A percentile compares a stretch with the other conserved stretches of the same genome.
Conservation (phyloP, 2,888 invertebrate species). For the Mythimna vitellina region DNA sequence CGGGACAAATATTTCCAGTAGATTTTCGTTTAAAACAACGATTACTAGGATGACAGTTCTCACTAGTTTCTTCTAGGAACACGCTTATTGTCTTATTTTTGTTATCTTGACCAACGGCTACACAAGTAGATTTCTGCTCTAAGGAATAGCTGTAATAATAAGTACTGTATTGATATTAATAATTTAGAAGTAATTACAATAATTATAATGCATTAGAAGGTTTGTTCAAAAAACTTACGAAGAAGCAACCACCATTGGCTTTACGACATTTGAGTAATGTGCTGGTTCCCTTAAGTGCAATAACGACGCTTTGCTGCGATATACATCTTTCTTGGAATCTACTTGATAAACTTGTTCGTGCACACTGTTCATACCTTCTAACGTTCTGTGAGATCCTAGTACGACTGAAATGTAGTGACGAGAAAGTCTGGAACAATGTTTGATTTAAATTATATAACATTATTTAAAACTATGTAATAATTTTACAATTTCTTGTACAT, state of each 20-base stretch:
- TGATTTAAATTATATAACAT: background rate
- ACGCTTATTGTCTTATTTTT: conserved; percentile 88
- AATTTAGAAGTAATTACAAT: background rate
- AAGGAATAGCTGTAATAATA: conserved; percentile 74
- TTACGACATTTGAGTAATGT: conserved; percentile 91
- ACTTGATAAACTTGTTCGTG: conserved; percentile 93
- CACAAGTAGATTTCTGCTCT: conserved; percentile 88
- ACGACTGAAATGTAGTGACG: conserved; percentile 91
- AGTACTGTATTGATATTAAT: conserved; percentile 24
- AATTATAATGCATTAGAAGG: background rate
- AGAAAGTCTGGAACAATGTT: conserved; percentile 83
- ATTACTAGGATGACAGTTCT: conserved; percentile 87
- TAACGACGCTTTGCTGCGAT: conserved; percentile 91
- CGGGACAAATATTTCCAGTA: conserved; percentile 80
- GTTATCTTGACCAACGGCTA: conserved; percentile 91
- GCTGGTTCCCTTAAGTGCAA: conserved; percentile 91
- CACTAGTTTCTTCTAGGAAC: conserved; percentile 84
- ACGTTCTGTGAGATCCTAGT: conserved; percentile 92
- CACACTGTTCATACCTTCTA: conserved; percentile 91
- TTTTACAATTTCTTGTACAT: background rate
- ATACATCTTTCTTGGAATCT: conserved; percentile 90
- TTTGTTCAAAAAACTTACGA: conserved; percentile 78
- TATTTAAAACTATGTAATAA: background rate
- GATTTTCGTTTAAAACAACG: conserved; percentile 89
- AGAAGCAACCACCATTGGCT: conserved; percentile 91